Evolutionary conservation across 2,797 vertebrate genomes (phyloP).

Genomic region (Nasua narica): DNA sequence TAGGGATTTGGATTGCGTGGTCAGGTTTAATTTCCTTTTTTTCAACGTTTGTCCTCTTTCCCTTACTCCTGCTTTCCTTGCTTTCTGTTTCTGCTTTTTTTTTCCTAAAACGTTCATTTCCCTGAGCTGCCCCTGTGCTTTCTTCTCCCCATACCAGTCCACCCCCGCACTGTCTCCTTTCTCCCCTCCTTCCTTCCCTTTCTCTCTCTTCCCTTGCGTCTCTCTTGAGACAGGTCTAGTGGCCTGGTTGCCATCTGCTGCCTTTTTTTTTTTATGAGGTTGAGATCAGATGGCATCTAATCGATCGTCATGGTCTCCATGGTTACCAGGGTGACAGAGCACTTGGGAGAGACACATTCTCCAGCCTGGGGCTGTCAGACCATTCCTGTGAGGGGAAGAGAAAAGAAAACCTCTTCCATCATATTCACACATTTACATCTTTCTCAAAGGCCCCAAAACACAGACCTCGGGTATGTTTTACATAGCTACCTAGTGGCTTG

Average conservation of each 20-base stretch:
- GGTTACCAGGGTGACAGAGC: constrained; percentile 89
- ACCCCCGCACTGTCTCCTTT: constrained; percentile 21
- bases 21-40: background rate
- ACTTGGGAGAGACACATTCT: constrained; percentile 86
- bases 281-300: constrained; percentile 93
- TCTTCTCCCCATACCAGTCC: constrained; percentile 30
- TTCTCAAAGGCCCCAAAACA: constrained; percentile 62
- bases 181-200: constrained; percentile 43
- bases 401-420: constrained; percentile 75
- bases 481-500: constrained; percentile 60
- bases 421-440: constrained; percentile 76
- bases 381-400: constrained; percentile 79
- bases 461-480: constrained; percentile 54
- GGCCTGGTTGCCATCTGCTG: constrained; percentile 91
- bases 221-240: constrained; percentile 88
- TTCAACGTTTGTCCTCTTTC: background rate
- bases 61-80: background rate
- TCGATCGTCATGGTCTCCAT: constrained; percentile 94
- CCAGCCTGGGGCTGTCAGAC: constrained; percentile 85
- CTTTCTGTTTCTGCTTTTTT: constrained; percentile 16
- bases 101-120: constrained; percentile 48
- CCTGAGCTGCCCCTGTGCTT: constrained; percentile 22
- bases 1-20: accelerated
- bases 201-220: constrained; percentile 66
- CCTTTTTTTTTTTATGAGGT: constrained; percentile 88